phyloP scores from a whole-genome alignment of 2,888 invertebrate species.

The Allolobophora icterica region DNA sequence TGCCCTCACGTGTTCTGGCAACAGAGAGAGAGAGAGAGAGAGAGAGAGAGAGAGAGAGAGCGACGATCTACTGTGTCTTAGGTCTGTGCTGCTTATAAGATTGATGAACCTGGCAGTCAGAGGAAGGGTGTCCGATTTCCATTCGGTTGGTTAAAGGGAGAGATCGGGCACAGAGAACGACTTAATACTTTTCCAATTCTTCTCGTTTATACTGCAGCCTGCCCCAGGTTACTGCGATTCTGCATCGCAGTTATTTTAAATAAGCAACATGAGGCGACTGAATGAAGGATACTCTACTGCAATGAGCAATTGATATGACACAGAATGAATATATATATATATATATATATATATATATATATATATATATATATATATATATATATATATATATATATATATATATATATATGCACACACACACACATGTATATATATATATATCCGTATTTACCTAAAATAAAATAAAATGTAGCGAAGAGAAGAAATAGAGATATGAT shows the following conservation, averaged over 20 bases:
- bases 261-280: neutral
- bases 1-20: too few species aligned
- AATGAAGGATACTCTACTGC: neutral
- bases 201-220: neutral
- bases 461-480: too few species aligned
- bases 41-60: too few species aligned
- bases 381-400: too few species aligned
- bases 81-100: neutral
- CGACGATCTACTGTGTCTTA: neutral
- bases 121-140: neutral
- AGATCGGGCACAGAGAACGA: neutral
- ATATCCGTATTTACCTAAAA: too few species aligned
- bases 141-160: neutral
- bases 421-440: too few species aligned
- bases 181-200: constrained; percentile 8
- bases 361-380: too few species aligned
- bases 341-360: too few species aligned
- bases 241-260: neutral
- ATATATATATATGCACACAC: too few species aligned
- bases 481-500: too few species aligned
- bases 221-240: neutral
- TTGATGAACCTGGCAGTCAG: neutral
- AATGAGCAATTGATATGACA: neutral
- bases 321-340: neutral
- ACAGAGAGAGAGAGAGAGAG: too few species aligned